phyloP scores from a whole-genome alignment of 2,888 invertebrate species.

The Pogonocherus hispidulus region DNA sequence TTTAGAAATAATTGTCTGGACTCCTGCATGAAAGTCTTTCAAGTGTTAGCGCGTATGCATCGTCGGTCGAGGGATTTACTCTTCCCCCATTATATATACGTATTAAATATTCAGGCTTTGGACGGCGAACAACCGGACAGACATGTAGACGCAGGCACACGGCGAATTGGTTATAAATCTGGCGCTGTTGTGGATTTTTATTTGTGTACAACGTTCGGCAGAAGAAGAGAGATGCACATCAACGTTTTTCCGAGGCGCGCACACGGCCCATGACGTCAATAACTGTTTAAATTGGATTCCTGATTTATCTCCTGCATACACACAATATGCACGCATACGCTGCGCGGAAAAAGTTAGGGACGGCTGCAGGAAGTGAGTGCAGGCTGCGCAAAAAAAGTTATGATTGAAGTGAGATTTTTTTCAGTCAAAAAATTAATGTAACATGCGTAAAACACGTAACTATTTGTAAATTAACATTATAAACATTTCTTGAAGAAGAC shows the following conservation, averaged over 20 bases:
- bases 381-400: too few relatives aligned
- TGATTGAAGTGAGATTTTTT: too few relatives aligned
- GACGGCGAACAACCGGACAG: constrained; percentile 27
- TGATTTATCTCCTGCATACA: constrained; percentile 59
- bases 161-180: constrained; percentile 59
- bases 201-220: constrained; percentile 48
- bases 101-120: constrained; percentile 45
- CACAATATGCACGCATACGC: constrained; percentile 51
- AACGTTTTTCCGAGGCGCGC: constrained; percentile 60
- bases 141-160: constrained; percentile 49
- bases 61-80: constrained; percentile 34
- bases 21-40: too few relatives aligned
- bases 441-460: too few relatives aligned
- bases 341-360: background rate
- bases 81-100: too few relatives aligned
- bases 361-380: background rate
- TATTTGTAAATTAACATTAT: too few relatives aligned
- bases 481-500: too few relatives aligned
- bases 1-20: too few relatives aligned
- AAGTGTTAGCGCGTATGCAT: constrained; percentile 23
- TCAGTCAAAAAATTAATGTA: too few relatives aligned
- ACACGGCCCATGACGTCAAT: constrained; percentile 61
- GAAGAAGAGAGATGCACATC: constrained; percentile 62
- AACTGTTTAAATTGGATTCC: constrained; percentile 64
- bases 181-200: constrained; percentile 58